Evolutionary conservation across 2,113 vertebrate species (phyloP).

Genomic region (Daubentonia madagascariensis): DNA sequence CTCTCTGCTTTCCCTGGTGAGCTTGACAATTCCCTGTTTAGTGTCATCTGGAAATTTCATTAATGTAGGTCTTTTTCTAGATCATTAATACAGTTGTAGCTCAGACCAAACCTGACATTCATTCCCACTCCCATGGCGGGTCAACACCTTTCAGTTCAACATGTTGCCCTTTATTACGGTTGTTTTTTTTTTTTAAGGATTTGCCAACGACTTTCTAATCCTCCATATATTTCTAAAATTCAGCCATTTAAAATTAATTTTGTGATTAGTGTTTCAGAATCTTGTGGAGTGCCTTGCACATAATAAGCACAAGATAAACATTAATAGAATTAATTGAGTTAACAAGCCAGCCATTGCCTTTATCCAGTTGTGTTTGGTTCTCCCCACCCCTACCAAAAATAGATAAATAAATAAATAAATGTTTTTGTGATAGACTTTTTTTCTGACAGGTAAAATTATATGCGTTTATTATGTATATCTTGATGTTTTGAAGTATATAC

Average conservation of each 20-base stretch:
- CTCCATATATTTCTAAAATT: background rate
- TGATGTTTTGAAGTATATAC: background rate
- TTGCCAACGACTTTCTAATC: background rate
- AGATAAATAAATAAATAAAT: background rate
- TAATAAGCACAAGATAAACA: background rate
- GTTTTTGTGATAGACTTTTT: background rate
- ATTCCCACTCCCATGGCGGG: background rate
- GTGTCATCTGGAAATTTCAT: conserved; percentile 50
- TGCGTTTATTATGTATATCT: background rate
- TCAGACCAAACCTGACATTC: conserved; percentile 16
- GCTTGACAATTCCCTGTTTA: conserved; percentile 49
- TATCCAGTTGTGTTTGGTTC: background rate
- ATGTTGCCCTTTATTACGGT: background rate
- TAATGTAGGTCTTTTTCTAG: conserved; percentile 30
- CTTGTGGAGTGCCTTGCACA: background rate
- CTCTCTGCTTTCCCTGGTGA: conserved; percentile 29
- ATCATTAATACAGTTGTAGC: conserved; percentile 51
- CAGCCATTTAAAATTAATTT: conserved; percentile 51
- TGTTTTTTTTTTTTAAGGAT: background rate
- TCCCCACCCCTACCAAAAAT: background rate
- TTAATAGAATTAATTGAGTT: background rate
- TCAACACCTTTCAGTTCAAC: conserved; percentile 3
- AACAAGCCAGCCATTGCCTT: background rate
- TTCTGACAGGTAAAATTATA: background rate
- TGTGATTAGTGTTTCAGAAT: conserved; percentile 28